Conservation (phyloP, 2,113 vertebrate genomes). For the Corythoichthys intestinalis region DNA sequence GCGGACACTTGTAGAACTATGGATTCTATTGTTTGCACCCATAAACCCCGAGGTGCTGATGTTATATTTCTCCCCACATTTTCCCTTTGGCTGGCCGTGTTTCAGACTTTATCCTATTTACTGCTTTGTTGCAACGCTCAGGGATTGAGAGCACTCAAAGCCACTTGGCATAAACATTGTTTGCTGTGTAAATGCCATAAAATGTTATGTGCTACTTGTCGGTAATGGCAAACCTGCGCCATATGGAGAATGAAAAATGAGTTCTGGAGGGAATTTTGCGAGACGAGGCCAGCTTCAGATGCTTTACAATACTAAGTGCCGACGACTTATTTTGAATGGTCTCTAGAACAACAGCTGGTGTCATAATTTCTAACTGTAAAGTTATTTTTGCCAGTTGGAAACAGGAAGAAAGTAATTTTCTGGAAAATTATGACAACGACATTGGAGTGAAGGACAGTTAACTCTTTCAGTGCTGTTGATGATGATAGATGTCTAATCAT, state of each 20-base stretch:
- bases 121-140: constrained; percentile 42
- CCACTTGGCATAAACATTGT: constrained; percentile 39
- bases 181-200: constrained; percentile 62
- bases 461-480: neutral
- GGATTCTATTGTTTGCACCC: constrained; percentile 13
- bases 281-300: constrained; percentile 57
- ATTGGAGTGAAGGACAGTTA: neutral
- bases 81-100: constrained; percentile 14
- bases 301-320: constrained; percentile 54
- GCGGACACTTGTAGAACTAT: neutral
- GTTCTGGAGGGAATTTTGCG: constrained; percentile 49
- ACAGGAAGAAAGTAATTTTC: neutral
- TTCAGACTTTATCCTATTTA: constrained; percentile 49
- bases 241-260: constrained; percentile 47
- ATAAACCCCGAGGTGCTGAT: constrained; percentile 18
- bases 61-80: constrained; percentile 31
- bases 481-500: too few relatives aligned
- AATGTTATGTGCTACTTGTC: constrained; percentile 44
- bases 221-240: constrained; percentile 49
- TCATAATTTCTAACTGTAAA: constrained; percentile 31
- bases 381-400: neutral
- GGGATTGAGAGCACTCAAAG: constrained; percentile 27
- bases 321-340: constrained; percentile 29
- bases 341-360: constrained; percentile 19
- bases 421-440: neutral